These are phyloP conservation scores for Pygoscelis adeliae DNA, from an alignment of 2,113 vertebrate genomes.

Conservation along the genomic window DNA sequence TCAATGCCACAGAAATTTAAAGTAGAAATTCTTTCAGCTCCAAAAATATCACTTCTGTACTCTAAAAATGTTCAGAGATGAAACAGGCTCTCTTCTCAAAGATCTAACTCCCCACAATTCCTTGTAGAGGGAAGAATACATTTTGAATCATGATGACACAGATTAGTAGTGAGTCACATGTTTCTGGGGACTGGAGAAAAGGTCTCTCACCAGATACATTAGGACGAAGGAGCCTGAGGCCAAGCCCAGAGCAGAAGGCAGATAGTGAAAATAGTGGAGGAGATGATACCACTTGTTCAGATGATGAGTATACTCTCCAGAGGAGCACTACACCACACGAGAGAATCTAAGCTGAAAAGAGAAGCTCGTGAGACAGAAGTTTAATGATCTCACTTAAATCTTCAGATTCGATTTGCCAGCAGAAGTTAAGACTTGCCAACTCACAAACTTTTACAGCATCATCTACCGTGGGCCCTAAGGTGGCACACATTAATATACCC, in stretches of 20 bases:
- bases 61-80: not conserved
- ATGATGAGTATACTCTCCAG: not conserved
- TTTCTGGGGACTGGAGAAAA: not conserved
- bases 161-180: not conserved
- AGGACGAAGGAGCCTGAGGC: not conserved
- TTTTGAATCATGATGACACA: not conserved
- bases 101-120: not conserved
- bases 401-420: not conserved
- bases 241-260: slow-evolving; percentile 13
- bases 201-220: not conserved
- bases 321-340: not conserved
- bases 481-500: not conserved
- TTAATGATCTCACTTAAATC: not conserved
- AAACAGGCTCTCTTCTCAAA: not conserved
- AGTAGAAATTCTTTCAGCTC: not conserved
- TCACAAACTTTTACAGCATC: not conserved
- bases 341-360: not conserved
- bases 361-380: not conserved
- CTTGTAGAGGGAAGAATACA: not conserved
- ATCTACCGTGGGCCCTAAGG: not conserved
- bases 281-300: not conserved
- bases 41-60: not conserved
- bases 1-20: not conserved
- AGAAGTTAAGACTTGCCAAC: not conserved
- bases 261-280: not conserved